These are phyloP conservation scores for Oxytorus armatus DNA, from an alignment of 2,888 invertebrate species.

Conservation along the genomic window DNA sequence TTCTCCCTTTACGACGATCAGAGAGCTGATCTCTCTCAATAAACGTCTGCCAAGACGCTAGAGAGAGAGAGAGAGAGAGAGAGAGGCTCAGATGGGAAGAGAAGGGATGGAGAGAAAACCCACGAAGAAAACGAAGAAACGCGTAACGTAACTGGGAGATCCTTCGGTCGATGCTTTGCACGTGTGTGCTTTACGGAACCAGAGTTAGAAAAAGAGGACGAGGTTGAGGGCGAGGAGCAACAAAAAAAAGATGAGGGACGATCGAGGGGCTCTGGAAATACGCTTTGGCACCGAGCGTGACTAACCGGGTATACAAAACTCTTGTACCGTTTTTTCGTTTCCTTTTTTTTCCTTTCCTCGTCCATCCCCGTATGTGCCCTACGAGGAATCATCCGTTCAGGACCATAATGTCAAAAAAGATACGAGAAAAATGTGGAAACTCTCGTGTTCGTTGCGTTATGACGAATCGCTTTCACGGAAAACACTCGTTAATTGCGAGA, in stretches of 20 bases:
- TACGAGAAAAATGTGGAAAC: constrained; percentile 25
- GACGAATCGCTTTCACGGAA: constrained; percentile 14
- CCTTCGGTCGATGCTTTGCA: constrained; percentile 55
- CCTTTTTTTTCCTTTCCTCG: constrained; percentile 64
- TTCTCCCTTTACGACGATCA: constrained; percentile 9
- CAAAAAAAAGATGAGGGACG: constrained; percentile 51
- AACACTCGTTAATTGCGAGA: constrained; percentile 46
- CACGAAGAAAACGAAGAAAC: constrained; percentile 55
- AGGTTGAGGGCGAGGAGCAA: constrained; percentile 31
- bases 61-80: constrained; percentile 33
- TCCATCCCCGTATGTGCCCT: constrained; percentile 55
- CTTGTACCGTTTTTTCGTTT: constrained; percentile 55
- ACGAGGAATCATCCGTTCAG: constrained; percentile 64
- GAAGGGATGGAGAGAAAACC: constrained; percentile 7
- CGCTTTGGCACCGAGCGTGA: constrained; percentile 62
- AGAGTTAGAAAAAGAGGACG: constrained; percentile 26
- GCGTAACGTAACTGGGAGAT: constrained; percentile 49
- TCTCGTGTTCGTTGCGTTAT: constrained; percentile 8
- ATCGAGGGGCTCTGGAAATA: constrained; percentile 62
- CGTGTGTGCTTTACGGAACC: constrained; percentile 51
- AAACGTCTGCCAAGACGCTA: constrained; percentile 55
- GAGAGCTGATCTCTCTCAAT: constrained; percentile 42
- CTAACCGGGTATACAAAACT: constrained; percentile 68
- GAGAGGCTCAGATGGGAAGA: constrained; percentile 6
- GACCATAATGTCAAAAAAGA: constrained; percentile 48